Conservation (phyloP, 2,113 vertebrate genomes). For the Rousettus leschenaultii region DNA sequence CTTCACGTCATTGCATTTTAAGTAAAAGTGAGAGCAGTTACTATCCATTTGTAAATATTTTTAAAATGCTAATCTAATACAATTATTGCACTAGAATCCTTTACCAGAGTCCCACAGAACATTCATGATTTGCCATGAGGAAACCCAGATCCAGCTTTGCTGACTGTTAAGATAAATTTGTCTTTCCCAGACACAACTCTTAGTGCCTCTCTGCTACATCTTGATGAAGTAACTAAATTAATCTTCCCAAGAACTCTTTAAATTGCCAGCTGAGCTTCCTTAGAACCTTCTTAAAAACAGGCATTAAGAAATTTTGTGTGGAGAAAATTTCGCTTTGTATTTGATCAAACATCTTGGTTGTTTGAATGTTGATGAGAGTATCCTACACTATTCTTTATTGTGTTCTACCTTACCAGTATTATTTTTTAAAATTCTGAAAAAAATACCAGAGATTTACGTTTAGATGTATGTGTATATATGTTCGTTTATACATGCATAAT, state of each 20-base stretch:
- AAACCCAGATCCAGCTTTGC: not conserved
- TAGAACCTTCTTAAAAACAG: not conserved
- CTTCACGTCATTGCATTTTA: not conserved
- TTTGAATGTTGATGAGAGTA: not conserved
- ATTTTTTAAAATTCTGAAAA: not conserved
- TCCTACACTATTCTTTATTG: not conserved
- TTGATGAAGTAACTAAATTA: conserved; percentile 50
- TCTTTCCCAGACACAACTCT: not conserved
- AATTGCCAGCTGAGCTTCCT: not conserved
- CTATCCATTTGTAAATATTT: not conserved
- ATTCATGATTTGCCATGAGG: not conserved
- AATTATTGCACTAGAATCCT: not conserved
- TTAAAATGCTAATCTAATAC: not conserved
- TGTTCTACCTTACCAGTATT: not conserved
- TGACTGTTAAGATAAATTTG: conserved; percentile 22
- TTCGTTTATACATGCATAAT: not conserved
- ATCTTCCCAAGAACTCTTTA: not conserved
- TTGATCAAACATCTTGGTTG: not conserved
- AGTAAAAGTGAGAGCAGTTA: not conserved
- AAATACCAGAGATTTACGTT: not conserved
- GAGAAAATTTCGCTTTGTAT: not conserved
- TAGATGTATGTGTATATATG: not conserved
- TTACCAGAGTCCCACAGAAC: not conserved
- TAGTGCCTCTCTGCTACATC: not conserved
- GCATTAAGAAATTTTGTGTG: not conserved